Evolutionary conservation across 1,140 invertebrate species (phyloP), one percentile per base, ranked within the genome.

Genomic region (Drosophila saltans): DNA sequence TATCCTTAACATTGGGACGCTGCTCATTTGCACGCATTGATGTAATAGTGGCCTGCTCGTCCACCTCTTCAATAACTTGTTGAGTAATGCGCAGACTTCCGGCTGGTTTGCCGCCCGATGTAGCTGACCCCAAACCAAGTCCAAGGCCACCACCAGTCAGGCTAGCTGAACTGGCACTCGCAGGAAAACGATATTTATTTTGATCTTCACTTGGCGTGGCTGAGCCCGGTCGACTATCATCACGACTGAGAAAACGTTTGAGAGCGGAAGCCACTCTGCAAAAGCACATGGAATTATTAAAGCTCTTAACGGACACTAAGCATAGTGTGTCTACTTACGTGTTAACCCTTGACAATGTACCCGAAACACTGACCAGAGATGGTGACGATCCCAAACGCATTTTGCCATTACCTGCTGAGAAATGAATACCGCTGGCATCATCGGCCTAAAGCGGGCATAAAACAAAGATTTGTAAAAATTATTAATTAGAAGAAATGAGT

Each of bases 11-110:
- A 74, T 93, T 93, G 39, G 95, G 95, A 43, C 94, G 80, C 85
- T 94, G 92, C 39, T 93, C 81, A 92, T 94, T 91, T 81, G 93
- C 76, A 10, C 94, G 93, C 93, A 95, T 95, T 11, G 96, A 96
- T 0, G 94, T 96, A 57, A 96, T 95, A 3, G 96, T 97, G 71
- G 94, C 93, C 88, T 97, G 96, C 81, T 97, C 96, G 75, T 97
- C 96, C 0, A 97, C 95, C 90, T 97, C 96, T 88, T 97, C 96
- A 30, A 97, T 97, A 2, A 97, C 95, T 75, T 96, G 95, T 78
- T 95, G 94, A 0, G 95, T 94, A 16, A 97, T 96, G 75, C 95
- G 94, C 93, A 95, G 95, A 40, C 94, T 95, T n/a, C 95, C 95
- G 26, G 86, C 81, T 4, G 84, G 72, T n/a, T 86, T 84, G 0